Conservation (phyloP, 1,140 invertebrate species). For the Manduca sexta region DNA sequence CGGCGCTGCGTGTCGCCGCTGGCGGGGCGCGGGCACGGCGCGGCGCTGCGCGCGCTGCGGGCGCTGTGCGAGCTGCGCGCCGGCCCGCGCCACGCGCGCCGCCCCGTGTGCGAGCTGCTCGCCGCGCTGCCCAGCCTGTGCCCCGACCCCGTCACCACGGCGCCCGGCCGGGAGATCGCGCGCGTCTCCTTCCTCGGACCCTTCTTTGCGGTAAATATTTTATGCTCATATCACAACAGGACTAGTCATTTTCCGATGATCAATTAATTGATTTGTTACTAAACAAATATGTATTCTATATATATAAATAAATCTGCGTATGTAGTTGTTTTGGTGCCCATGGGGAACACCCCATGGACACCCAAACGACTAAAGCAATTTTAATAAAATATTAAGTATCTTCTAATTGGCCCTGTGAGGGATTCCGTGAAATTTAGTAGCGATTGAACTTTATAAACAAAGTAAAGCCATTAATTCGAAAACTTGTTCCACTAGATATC, state of each 20-base stretch:
- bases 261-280: no score
- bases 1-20: conserved; percentile 52
- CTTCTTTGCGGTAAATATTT: conserved; percentile 82
- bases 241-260: no score
- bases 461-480: background rate
- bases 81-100: conserved; percentile 42
- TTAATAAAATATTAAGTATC: no score
- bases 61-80: conserved; percentile 59
- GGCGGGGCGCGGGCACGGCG: conserved; percentile 44
- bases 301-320: no score
- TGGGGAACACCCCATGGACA: no score
- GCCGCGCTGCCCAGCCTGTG: conserved; percentile 84
- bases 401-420: no score
- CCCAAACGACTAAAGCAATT: no score
- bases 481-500: conserved; percentile 70
- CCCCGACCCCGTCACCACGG: conserved; percentile 80
- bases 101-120: conserved; percentile 87
- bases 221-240: conserved; percentile 43
- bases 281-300: no score
- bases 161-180: conserved; percentile 86
- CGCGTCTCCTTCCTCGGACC: conserved; percentile 90
- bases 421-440: no score
- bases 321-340: no score
- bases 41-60: conserved; percentile 56
- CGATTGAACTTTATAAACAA: no score